Conservation (phyloP, 2,888 invertebrate species). For the Hesperia comma region DNA sequence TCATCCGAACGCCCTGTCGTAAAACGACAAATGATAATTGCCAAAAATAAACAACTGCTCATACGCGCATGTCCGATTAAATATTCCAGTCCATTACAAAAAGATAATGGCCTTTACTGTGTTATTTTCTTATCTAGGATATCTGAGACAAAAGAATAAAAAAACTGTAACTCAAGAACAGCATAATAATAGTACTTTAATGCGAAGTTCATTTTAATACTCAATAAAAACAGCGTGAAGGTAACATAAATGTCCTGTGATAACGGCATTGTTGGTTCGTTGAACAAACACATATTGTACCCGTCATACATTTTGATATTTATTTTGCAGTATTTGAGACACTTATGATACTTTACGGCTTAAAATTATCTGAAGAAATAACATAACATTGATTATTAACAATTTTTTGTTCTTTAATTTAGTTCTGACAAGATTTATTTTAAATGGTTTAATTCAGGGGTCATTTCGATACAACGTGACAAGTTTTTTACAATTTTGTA, state of each 20-base stretch:
- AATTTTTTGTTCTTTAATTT: too few relatives aligned
- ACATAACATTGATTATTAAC: not conserved
- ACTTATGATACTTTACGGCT: constrained; percentile 8
- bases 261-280: constrained; percentile 17
- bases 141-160: constrained; percentile 18
- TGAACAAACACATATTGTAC: constrained; percentile 5
- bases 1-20: not conserved
- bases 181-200: constrained; percentile 26
- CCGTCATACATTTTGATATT: constrained; percentile 9
- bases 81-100: constrained; percentile 3
- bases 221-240: constrained; percentile 26
- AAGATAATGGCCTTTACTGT: constrained; percentile 15
- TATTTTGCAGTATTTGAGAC: constrained; percentile 2
- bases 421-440: too few relatives aligned
- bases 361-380: not conserved
- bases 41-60: constrained; percentile 22
- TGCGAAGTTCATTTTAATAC: constrained; percentile 24
- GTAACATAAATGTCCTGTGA: constrained; percentile 21
- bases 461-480: too few relatives aligned
- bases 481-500: too few relatives aligned
- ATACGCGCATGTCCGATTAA: constrained; percentile 10
- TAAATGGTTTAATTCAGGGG: too few relatives aligned
- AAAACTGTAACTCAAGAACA: constrained; percentile 18
- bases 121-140: constrained; percentile 24
- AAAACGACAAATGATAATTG: constrained; percentile 14